Evolutionary conservation across 53 echinoderm and acorn worm genomes (phyloP), one percentile per base, ranked within the genome.

Genomic region (Echinarachnius parma): DNA sequence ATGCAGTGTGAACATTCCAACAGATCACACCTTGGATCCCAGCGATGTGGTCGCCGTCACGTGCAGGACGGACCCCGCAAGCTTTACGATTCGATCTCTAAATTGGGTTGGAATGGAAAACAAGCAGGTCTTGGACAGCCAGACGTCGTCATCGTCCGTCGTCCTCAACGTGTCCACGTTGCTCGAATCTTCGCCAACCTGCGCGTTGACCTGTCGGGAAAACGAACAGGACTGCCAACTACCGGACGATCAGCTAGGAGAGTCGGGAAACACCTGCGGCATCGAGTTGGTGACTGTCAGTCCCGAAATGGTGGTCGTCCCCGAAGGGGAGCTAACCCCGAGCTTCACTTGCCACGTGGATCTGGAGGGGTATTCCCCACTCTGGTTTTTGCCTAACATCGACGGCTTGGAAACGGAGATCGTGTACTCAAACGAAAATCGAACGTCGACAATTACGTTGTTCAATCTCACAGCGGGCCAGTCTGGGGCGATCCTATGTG

Each of bases 291-390:
- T n/a, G n/a, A n/a, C n/a, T n/a, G n/a, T n/a, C n/a, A n/a, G n/a
- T n/a, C n/a, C n/a, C n/a, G n/a, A n/a, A n/a, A n/a, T n/a, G n/a
- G n/a, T n/a, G n/a, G n/a, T n/a, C n/a, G n/a, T n/a, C n/a, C n/a
- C 46, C 25, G 45, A 47, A n/a, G 65, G 18, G n/a, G 65, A 39
- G 13, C 45, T 28, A 2, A 65, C 25, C 29, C 28, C 46, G 11
- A 65, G 45, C 22, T 65, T 47, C 29, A 65, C 31, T 5, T 65
- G 65, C 39, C 28, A 65, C 18, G 4, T 65, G 5, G 18, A 4
- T 4, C 18, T 65, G 31, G 26, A 45, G 4, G 27, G 27, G 1
- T 65, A 65, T 23, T 28, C 44, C 29, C 28, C 29, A 2, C 0
- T 0, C 14, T 65, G 65, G 65, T 47, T 65, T 18, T 9, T 39